phyloP scores from a whole-genome alignment of 2,888 invertebrate species.

The Scaptomyza reducta region DNA sequence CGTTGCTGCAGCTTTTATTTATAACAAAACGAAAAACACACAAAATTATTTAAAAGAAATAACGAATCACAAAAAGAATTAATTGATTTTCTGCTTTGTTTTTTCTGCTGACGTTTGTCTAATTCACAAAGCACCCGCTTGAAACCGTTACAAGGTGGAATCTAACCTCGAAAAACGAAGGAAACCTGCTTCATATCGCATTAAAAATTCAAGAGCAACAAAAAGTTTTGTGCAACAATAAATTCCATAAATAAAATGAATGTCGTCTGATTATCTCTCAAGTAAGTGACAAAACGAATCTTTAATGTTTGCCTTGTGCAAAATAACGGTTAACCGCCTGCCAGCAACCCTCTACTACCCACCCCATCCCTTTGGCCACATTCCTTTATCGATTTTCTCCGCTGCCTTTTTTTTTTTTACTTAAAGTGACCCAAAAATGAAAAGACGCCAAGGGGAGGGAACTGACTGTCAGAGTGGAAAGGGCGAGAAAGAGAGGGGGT shows the following conservation, averaged over 20 bases:
- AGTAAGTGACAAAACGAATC: slow-evolving; percentile 85
- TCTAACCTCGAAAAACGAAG: slow-evolving; percentile 40
- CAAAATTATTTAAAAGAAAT: background rate
- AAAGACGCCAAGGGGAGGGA: slow-evolving; percentile 17
- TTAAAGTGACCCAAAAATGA: slow-evolving; percentile 72
- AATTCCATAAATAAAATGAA: slow-evolving; percentile 88
- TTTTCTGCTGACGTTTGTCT: background rate
- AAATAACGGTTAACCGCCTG: slow-evolving; percentile 29
- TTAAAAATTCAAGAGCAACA: slow-evolving; percentile 50
- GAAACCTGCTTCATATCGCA: slow-evolving; percentile 17
- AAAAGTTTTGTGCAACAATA: slow-evolving; percentile 8
- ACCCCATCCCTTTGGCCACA: slow-evolving; percentile 34
- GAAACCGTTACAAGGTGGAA: slow-evolving; percentile 24
- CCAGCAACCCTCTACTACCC: slow-evolving; percentile 2
- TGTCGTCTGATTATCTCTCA: slow-evolving; percentile 94
- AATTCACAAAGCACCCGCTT: background rate
- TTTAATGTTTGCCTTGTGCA: background rate
- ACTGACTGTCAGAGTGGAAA: background rate
- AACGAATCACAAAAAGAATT: slow-evolving; percentile 3
- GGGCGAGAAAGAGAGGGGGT: background rate
- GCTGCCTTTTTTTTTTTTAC: slow-evolving; percentile 58
- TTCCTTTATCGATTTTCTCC: slow-evolving; percentile 78
- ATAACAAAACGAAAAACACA: slow-evolving; percentile 32
- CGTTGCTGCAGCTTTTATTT: slow-evolving; percentile 42
- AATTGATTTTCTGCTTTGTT: slow-evolving; percentile 16